Base-by-base conservation (phyloP, 2,113 vertebrate species). In the Formicarius rufipectus region DNA sequence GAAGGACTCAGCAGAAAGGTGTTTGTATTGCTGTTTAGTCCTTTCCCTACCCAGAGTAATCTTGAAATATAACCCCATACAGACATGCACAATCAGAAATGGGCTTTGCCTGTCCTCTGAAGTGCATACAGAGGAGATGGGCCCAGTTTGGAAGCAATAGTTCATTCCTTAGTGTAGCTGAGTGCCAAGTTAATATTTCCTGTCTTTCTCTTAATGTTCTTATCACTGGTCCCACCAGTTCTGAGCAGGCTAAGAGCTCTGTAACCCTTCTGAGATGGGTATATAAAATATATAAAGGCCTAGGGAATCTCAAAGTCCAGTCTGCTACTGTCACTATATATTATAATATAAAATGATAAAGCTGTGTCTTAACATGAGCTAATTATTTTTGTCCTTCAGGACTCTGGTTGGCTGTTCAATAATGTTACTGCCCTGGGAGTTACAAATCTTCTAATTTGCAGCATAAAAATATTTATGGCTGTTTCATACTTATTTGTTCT, bases 321-420 rank as follows among this genome's bases (percentile, higher is more conserved):
- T 89, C 69, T 76, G 56, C 60, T 91, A 22, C 91, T 97, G 94
- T 95, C 91, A 87, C 89, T 89, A 72, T 96, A 75, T 95, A 94
- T 93, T 95, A 91, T 84, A 67, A 74, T 92, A 78, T 89, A 89
- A 89, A 75, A 95, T 95, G 73, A 96, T 95, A 87, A 96, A 95
- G 69, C 77, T 95, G 84, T 93, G 89, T 95, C 94, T 95, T 95
- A 92, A 96, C 95, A 91, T 68, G 68, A 95, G 73, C 84, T 95
- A 95, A 97, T 96, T 95, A 95, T 96, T 95, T 97, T 94, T 95
- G 96, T 96, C 94, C 93, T 97, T 96, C 89, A 97, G 90, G 83
- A 95, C 88, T 94, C 72, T 81, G 59, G 76, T 95, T 95, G 88
- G 89, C 47, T 93, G 86, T 93, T 96, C 95, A 90, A 92, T 96